These are phyloP conservation scores for Rhabdophis nuchalis DNA, from an alignment of 2,797 vertebrate species.

Conservation along the genomic window DNA sequence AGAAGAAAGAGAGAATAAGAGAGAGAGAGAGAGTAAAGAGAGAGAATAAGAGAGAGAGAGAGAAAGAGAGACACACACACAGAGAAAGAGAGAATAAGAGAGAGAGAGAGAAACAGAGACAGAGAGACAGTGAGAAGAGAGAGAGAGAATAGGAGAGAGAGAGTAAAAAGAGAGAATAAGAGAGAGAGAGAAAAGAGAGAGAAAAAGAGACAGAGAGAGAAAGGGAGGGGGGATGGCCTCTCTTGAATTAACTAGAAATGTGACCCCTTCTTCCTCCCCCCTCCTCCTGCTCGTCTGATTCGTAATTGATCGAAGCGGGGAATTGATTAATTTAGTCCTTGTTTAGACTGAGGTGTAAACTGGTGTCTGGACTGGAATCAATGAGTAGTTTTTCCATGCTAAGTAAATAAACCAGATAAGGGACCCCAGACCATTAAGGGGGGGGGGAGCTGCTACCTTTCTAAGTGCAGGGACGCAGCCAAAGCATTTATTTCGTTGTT, in stretches of 20 bases:
- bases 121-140: not conserved
- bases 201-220: not conserved
- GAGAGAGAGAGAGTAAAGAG: too few relatives aligned
- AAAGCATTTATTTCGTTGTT: too few relatives aligned
- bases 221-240: constrained; percentile 32
- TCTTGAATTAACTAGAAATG: constrained; percentile 40
- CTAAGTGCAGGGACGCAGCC: not conserved
- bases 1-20: too few relatives aligned
- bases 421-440: not conserved
- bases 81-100: too few relatives aligned
- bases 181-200: not conserved
- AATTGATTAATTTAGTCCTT: not conserved
- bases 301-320: not conserved
- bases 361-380: not conserved
- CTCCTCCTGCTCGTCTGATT: not conserved
- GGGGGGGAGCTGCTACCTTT: not conserved
- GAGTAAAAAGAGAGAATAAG: not conserved
- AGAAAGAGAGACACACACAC: too few relatives aligned
- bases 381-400: not conserved
- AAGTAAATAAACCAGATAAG: not conserved
- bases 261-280: too few relatives aligned
- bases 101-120: not conserved
- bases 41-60: too few relatives aligned
- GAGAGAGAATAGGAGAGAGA: not conserved
- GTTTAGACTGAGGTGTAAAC: not conserved